Base-by-base conservation (phyloP, 2,797 vertebrate species). In the Otolemur crassicaudatus region DNA sequence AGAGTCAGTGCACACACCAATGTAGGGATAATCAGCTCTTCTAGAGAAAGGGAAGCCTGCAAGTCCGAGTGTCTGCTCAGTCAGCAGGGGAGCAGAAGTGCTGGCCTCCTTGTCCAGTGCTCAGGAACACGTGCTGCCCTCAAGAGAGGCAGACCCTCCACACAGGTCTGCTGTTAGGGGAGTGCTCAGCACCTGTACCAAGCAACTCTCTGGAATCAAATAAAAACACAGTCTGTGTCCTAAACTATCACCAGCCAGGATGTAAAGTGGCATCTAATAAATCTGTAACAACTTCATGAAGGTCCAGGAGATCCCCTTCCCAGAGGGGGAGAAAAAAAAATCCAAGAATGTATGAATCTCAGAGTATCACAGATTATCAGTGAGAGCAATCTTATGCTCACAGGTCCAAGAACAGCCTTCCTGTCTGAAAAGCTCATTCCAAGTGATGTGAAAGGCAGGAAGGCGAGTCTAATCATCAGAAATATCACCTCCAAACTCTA, bases 401-500 rank as follows among this genome's bases (percentile, higher is more conserved):
- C 4, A 31, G 12, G 20, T 53, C 31, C 34, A 34, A 3, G 29
- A 37, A 56, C 20, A 3, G 11, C 63, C 82, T 29, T 9, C 4
- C 25, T 60, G 3, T 53, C 73, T 86, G 72, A 23, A 49, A 29
- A 88, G 10, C 40, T 82, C 75, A 73, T 37, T 9, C 4, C 3
- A 4, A 67, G n/a, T 72, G 83, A 49, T 6, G 34, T 8, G 43
- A 46, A 88, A n/a, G 37, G 61, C 90, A 29, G 20, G 16, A 76
- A 81, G 82, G 53, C 27, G 46, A 46, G 23, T 73, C 14, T 80
- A 63, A 37, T 94, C 56, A 85, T 91, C 56, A 79, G 56, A 81
- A 77, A 91, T 76, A 94, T n/a, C 76, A 82, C 3, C 72, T 87
- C 34, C 22, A 10, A 93, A 79, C 65, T 95, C 65, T 40, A 27